A percentile compares a stretch with the other conserved stretches of the same genome.
Evolutionary conservation across 2,797 vertebrate genomes (phyloP).

Genomic region (Acridotheres tristis): DNA sequence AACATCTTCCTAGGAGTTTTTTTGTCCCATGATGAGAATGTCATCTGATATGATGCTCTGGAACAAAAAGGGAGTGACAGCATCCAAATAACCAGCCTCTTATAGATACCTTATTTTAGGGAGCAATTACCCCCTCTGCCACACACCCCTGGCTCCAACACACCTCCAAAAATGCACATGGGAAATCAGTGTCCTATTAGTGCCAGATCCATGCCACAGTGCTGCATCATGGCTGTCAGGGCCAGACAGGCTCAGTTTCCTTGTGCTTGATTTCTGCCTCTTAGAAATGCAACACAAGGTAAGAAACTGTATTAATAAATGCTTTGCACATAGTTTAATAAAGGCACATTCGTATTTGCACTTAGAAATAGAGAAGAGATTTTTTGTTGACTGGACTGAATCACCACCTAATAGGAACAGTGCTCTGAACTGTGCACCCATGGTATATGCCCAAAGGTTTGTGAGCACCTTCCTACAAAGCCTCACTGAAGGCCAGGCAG

Average conservation of each 20-base stretch:
- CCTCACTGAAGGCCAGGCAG: not conserved
- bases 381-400: constrained; percentile 12
- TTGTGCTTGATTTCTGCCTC: not conserved
- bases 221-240: not conserved
- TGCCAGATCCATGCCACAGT: not conserved
- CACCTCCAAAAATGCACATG: fast-evolving
- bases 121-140: not conserved
- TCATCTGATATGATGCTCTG: not conserved
- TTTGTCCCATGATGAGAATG: not conserved
- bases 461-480: not conserved
- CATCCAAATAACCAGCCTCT: not conserved
- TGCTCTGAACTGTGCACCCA: not conserved
- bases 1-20: not conserved
- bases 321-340: not conserved
- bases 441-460: not conserved
- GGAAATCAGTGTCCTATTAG: not conserved
- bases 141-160: not conserved
- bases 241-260: not conserved
- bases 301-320: not conserved
- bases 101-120: not conserved
- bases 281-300: not conserved
- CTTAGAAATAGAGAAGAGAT: not conserved
- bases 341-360: constrained; percentile 6
- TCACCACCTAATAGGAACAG: not conserved
- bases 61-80: not conserved